phyloP scores from a whole-genome alignment of 2,797 vertebrate genomes.

The Xenops minutus region DNA sequence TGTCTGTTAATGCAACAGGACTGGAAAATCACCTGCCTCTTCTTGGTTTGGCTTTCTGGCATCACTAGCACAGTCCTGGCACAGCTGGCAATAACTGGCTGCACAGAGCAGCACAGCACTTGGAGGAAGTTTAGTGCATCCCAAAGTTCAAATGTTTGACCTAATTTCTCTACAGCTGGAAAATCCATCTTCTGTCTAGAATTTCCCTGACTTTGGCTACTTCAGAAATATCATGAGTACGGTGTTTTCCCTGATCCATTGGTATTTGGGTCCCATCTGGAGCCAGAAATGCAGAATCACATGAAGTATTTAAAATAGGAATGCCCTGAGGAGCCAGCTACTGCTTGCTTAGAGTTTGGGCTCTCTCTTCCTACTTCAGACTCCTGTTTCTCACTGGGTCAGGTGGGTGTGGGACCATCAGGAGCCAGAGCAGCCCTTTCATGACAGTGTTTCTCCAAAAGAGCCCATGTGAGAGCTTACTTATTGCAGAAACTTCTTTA shows the following conservation, averaged over 20 bases:
- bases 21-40: not conserved
- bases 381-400: not conserved
- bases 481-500: not conserved
- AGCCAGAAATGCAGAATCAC: constrained; percentile 5
- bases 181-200: constrained; percentile 48
- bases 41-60: not conserved
- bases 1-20: not conserved
- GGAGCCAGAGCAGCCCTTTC: not conserved
- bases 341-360: not conserved
- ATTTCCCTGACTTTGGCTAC: constrained; percentile 26
- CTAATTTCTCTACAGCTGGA: constrained; percentile 37
- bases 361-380: not conserved
- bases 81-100: not conserved
- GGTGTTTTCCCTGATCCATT: not conserved
- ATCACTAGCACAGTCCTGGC: not conserved
- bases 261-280: constrained; percentile 40
- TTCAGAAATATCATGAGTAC: constrained; percentile 13
- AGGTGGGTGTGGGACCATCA: not conserved
- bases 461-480: rapidly evolving
- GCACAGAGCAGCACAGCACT: not conserved
- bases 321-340: not conserved
- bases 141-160: not conserved
- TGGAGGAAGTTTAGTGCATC: not conserved
- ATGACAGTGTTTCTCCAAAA: not conserved
- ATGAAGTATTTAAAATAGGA: not conserved